Base-by-base conservation (phyloP, 92 coral and sea anemone species). In the Porites rus region DNA sequence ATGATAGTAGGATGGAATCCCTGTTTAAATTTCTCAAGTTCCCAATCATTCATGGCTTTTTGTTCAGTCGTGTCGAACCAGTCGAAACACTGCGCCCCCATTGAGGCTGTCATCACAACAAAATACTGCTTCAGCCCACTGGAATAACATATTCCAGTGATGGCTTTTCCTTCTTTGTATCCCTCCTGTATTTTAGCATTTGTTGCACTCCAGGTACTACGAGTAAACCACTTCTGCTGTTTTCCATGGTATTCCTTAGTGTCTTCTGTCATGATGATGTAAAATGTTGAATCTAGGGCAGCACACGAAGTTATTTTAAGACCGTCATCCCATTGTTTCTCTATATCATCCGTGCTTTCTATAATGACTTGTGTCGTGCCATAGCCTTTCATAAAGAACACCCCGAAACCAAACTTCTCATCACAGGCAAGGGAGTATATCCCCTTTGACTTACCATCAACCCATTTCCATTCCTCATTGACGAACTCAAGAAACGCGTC, bases 341-440 rank as follows among this genome's bases (percentile, higher is more conserved):
- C 1, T 11, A 65, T 6, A 0, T 10, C 43, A 3, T 60, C 14
- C 4, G 17, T 66, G 65, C 16, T 13, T 1, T 3, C 2, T 7
- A 65, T 2, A 51, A 67, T 52, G 14, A 0, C 21, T 79, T 79
- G 84, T 13, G 0, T 1, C 8, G 65, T 66, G 63, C 84, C 84
- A 13, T 20, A 67, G 51, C 51, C 20, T 14, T 21, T 51, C 11
- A 66, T 13, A 64, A 66, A 65, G 17, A 79, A 52, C 11, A 65
- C 84, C 51, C 74, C 84, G 67, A 79, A 79, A 22, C 84, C 84
- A 0, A 67, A 66, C 0, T 51, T 21, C 50, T 67, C 65, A 14
- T 79, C 84, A n/a, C 74, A 66, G 7, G 84, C 65, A 7, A 79
- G 50, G 31, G 84, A 79, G 52, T 51, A 65, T 19, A 79, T 52